A percentile compares a stretch with the other conserved stretches of the same genome.
phyloP scores from a whole-genome alignment of 2,888 invertebrate species.

The Cybosia mesomella region DNA sequence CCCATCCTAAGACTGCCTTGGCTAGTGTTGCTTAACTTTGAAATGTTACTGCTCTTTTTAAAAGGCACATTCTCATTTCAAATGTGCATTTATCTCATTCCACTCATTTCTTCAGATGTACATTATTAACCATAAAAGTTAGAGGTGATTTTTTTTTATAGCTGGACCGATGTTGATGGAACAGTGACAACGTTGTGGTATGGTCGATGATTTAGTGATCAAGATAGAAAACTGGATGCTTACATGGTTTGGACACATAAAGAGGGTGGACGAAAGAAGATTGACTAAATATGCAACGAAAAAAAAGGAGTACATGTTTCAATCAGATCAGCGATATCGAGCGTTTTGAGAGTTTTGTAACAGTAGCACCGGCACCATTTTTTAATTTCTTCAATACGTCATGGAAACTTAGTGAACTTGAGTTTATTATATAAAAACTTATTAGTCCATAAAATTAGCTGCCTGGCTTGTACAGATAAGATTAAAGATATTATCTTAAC shows the following conservation, averaged over 20 bases:
- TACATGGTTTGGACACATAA: no score
- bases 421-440: constrained; percentile 12
- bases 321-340: no score
- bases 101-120: no score
- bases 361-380: background rate
- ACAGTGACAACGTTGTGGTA: background rate
- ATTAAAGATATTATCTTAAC: constrained; percentile 63
- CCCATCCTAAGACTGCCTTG: no score
- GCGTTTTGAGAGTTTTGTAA: background rate
- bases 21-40: no score
- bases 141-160: background rate
- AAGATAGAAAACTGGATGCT: background rate
- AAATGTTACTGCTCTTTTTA: background rate
- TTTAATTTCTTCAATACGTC: background rate
- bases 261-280: no score
- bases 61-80: constrained; percentile 1
- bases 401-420: background rate
- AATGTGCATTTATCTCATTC: no score
- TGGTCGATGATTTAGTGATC: background rate
- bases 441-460: constrained; percentile 26
- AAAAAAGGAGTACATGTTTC: background rate
- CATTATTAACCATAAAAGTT: background rate
- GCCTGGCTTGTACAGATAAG: constrained; percentile 46
- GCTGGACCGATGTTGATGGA: background rate
- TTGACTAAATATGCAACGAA: no score